Evolutionary conservation across 92 coral and sea anemone genomes (phyloP).

Genomic region (Phenganax marumi): DNA sequence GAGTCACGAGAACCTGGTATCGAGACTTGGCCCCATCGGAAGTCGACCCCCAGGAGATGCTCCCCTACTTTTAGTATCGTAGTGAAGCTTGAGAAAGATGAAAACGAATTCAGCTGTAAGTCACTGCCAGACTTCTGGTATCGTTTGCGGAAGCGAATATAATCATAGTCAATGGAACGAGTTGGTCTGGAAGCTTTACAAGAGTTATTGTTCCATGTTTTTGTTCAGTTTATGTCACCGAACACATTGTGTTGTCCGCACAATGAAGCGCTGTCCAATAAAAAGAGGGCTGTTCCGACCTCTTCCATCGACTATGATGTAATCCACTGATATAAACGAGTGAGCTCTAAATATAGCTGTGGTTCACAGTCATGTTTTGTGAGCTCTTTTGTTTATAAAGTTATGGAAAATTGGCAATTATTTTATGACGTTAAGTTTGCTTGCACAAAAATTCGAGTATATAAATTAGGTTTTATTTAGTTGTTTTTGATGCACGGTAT

Average conservation of each 20-base stretch:
- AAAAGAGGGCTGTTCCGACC: no score
- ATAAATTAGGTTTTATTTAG: not conserved
- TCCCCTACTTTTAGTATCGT: conserved; percentile 33
- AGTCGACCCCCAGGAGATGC: conserved; percentile 40
- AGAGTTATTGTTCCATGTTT: no score
- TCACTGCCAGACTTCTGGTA: not conserved
- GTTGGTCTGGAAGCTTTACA: no score
- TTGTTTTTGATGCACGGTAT: conserved; percentile 1
- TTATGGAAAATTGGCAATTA: not conserved
- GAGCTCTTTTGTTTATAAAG: not conserved
- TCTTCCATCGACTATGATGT: no score
- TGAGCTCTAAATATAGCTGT: conserved; percentile 10
- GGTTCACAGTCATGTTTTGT: not conserved
- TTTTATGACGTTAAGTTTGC: not conserved
- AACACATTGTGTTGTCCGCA: no score
- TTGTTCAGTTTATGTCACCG: no score
- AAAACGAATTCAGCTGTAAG: not conserved
- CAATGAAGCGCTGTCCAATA: no score
- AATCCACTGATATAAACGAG: not conserved
- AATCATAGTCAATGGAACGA: not conserved
- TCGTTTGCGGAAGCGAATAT: not conserved
- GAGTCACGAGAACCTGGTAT: conserved; percentile 28
- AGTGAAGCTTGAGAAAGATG: not conserved
- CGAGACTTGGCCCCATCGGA: conserved; percentile 45
- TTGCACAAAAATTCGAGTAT: not conserved